Base-by-base conservation (phyloP, 2,113 vertebrate species). In the Isurus oxyrinchus region DNA sequence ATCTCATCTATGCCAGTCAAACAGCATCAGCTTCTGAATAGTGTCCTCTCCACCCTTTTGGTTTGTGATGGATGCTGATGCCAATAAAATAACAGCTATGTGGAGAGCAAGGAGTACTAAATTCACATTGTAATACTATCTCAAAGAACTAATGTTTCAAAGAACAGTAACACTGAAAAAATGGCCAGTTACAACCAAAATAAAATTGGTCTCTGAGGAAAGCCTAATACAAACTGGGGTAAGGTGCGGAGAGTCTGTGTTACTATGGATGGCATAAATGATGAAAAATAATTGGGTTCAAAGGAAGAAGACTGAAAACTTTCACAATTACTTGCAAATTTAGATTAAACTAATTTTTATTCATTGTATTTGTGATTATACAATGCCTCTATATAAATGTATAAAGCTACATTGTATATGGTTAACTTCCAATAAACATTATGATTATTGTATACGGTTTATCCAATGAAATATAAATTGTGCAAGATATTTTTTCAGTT, bases 401-500 rank as follows among this genome's bases (percentile, higher is more conserved):
- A 16, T 40, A 35, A 66, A 13, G 14, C 27, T 94, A 23, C 19
- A 94, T 19, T 94, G 59, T n/a, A 14, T 11, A 25, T 49, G 23
- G 19, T 23, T 44, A 13, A 27, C 93, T 91, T 19, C 25, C 16
- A 27, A 44, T 67, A 49, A 53, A 67, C 14, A 7, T 67, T 16
- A 31, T 67, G 61, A 44, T 44, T 59, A 91, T 91, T 57, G 88
- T 10, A 14, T 57, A 90, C 13, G 59, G 27, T 55, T 59, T 53
- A n/a, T 44, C 63, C 11, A 49, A 67, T 69, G 21, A 27, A 23
- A 44, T 95, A 44, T 23, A 67, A 66, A 49, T 67, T 44, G 35
- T 94, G 27, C 35, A 93, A 95, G 44, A 31, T 69, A 67, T 6
- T 57, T 72, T 95, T 97, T 97, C 96, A 95, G 86, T 72, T 96